Percentiles rank a stretch among this genome's conserved stretches.
phyloP scores from a whole-genome alignment of 2,797 vertebrate species.

The Hippopotamyrus pictus region DNA sequence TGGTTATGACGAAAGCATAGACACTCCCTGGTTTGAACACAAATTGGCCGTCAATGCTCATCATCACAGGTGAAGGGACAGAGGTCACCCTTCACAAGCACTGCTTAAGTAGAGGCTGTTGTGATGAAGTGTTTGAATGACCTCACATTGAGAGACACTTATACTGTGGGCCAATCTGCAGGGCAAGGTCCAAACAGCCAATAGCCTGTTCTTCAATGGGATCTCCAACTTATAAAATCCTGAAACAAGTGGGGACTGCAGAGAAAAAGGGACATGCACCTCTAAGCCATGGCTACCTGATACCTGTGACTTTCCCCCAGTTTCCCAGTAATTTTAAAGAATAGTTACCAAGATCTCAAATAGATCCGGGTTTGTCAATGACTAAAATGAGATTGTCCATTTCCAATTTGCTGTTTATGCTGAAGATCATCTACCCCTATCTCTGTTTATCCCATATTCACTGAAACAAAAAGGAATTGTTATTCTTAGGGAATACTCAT shows the following conservation, averaged over 20 bases:
- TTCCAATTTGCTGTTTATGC: background rate
- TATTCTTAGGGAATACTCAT: background rate
- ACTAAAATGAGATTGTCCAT: background rate
- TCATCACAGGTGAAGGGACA: background rate
- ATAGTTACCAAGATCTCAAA: background rate
- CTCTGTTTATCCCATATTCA: background rate
- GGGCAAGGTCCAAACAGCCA: constrained; percentile 45
- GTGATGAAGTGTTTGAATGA: constrained; percentile 23
- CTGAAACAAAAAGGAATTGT: background rate
- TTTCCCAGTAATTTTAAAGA: background rate
- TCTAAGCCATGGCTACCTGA: constrained; percentile 38
- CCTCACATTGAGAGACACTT: constrained; percentile 20
- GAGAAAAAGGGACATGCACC: constrained; percentile 41
- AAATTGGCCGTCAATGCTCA: background rate
- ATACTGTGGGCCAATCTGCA: constrained; percentile 37
- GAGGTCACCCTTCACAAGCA: background rate
- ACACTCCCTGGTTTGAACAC: background rate
- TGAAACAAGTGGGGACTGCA: constrained; percentile 39
- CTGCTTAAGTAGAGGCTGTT: background rate
- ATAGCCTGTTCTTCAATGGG: constrained; percentile 41
- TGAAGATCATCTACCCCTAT: background rate
- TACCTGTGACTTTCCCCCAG: constrained; percentile 40
- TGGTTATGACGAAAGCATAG: constrained; percentile 28
- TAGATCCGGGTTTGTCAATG: background rate
- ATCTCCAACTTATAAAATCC: constrained; percentile 58